Evolutionary conservation across 2,797 vertebrate species (phyloP), one percentile per base, ranked within the genome.

Genomic region (Trachurus trachurus): DNA sequence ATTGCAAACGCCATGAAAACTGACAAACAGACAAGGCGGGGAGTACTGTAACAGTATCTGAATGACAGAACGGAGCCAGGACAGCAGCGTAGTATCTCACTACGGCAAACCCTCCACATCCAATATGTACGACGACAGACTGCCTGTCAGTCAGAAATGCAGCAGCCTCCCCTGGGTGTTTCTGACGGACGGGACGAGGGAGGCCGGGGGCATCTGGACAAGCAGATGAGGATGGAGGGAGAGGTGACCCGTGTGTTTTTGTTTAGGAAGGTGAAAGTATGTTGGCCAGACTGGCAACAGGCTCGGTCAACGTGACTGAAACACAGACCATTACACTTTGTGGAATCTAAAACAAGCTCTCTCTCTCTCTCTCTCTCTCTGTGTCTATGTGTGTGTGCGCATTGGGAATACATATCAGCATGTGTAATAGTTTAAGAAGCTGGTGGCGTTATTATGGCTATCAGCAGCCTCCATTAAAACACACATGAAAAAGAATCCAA

Each of bases 211-310:
- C 9, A 68, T 82, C 79, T 78, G 74, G 63, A 73, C 39, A 29
- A 75, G 77, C 66, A 58, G 76, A 76, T 3, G 82, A 84, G 66
- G 76, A 37, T 5, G 73, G 66, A 63, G 49, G 54, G 45, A 71
- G 81, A 82, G 21, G 21, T 87, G 85, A 91, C 74, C 86, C 62
- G 9, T 82, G 67, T 87, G 87, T 89, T 91, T 90, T 82, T 89
- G 80, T 87, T 89, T 89, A 75, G 78, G 68, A 47, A 84, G 57
- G 84, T 78, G 65, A 81, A 89, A 87, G 78, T 75, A 87, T 76
- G 74, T 73, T 58, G 58, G 67, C 64, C 63, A 54, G 68, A 66
- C 37, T 37, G 52, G 68, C 77, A 77, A 53, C 68, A 74, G 63
- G 49, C 64, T 45, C 4, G 59, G 71, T 89, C 80, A 26, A 26